Evolutionary conservation across 2,113 vertebrate genomes (phyloP).

Genomic region (Trematocara marginatum): DNA sequence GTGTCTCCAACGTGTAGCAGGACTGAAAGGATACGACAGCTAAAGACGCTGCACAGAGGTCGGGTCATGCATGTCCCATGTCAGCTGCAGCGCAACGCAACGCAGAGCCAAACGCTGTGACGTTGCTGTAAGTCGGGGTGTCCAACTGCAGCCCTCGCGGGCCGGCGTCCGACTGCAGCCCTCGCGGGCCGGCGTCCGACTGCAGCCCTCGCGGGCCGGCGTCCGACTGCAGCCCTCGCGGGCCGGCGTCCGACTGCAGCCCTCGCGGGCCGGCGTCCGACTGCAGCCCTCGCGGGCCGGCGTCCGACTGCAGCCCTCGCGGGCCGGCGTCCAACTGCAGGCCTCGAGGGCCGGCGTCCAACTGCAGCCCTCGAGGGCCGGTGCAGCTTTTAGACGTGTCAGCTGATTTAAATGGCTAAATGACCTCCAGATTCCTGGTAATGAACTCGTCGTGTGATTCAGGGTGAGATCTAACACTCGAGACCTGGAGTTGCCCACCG

Average conservation of each 20-base stretch:
- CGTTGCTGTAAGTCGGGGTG: neutral
- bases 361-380: neutral
- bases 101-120: neutral
- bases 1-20: neutral
- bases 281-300: no score
- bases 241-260: no score
- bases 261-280: no score
- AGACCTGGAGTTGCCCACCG: neutral
- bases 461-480: neutral
- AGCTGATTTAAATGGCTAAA: neutral
- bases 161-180: neutral
- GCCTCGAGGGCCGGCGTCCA: neutral
- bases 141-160: no score
- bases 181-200: neutral
- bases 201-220: neutral
- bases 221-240: neutral
- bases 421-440: neutral
- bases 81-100: neutral
- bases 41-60: neutral
- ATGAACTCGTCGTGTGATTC: neutral
- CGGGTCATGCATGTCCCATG: accelerated
- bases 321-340: neutral
- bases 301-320: no score
- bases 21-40: neutral
- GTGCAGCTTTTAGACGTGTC: accelerated